Evolutionary conservation across 2,888 invertebrate genomes (phyloP), one percentile per base, ranked within the genome.

Genomic region (Branchipolynoe longqiensis): DNA sequence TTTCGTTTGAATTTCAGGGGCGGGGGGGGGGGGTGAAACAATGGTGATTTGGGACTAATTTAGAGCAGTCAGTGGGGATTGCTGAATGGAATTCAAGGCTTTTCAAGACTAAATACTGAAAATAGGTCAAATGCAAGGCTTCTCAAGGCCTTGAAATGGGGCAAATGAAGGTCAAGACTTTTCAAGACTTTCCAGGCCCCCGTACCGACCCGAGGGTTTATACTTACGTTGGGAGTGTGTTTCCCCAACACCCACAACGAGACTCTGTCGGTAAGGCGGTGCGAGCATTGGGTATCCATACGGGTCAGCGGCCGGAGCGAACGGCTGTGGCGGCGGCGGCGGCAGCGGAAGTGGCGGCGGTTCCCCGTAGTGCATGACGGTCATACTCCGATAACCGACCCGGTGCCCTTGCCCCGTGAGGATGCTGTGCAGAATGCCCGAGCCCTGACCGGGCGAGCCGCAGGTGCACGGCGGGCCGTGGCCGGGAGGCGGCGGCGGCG

Each of bases 331-430:
- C 6, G 12, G 14, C 3, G 73, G 22, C 38, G 62, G 25, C 28
- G 62, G 28, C 62, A 25, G 6, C 6, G 62, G 6, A 8, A 6
- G 14, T 2, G 73, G 22, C 8, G 73, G 22, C n/a, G 22, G 41
- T 18, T 18, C 25, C 25, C 1, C n/a, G 38, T 3, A 1, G 1
- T 14, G 33, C 14, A 3, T 4, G 12, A n/a, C 22, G 2, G 14
- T 22, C 54, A 8, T 4, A 12, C 38, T 56, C 36, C 64, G 28
- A 56, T 84, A 84, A 14, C 84, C 84, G 54, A 56, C 69, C 69
- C 56, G 8, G 84, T 84, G 84, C 4, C 69, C 84, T 54, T 84
- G 84, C 0, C 84, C 84, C n/a, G 54, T 84, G 28, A 84, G 69
- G 73, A 84, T 84, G 18, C 84, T 48, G 69, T 84, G 84, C 48